Conservation (phyloP, 2,797 vertebrate genomes). For the Peromyscus aztecus region DNA sequence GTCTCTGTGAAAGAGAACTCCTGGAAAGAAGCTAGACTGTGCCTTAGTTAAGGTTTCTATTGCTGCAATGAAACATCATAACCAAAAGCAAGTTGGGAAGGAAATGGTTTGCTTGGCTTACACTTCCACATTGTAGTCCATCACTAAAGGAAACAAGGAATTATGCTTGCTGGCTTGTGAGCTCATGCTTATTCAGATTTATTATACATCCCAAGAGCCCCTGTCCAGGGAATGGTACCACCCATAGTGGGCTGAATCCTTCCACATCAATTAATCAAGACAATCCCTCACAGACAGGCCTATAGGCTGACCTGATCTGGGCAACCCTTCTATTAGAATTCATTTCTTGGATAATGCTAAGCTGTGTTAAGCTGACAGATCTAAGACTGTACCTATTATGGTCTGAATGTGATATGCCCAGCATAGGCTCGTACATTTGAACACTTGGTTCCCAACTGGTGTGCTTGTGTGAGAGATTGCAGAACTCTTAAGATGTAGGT, state of each 20-base stretch:
- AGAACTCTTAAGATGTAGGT: not conserved
- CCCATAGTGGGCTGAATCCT: not conserved
- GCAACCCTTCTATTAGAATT: too few species aligned
- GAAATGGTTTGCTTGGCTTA: not conserved
- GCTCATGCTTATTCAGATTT: not conserved
- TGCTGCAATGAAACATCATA: not conserved
- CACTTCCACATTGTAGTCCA: not conserved
- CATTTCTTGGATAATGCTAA: not conserved
- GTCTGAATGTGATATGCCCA: not conserved
- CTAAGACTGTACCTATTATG: not conserved
- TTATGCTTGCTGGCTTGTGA: not conserved
- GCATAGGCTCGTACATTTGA: not conserved
- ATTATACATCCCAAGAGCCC: not conserved
- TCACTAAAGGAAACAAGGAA: not conserved
- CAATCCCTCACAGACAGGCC: not conserved
- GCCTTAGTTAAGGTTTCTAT: not conserved
- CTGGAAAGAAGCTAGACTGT: not conserved
- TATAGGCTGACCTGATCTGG: not conserved
- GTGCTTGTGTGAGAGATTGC: not conserved
- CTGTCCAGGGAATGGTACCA: not conserved
- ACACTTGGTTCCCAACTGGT: not conserved
- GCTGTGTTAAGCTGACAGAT: not conserved
- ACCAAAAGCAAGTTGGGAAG: not conserved
- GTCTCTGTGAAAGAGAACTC: not conserved
- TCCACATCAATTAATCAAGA: not conserved